Conservation (phyloP, 2,888 invertebrate species). For the Ochropacha duplaris region DNA sequence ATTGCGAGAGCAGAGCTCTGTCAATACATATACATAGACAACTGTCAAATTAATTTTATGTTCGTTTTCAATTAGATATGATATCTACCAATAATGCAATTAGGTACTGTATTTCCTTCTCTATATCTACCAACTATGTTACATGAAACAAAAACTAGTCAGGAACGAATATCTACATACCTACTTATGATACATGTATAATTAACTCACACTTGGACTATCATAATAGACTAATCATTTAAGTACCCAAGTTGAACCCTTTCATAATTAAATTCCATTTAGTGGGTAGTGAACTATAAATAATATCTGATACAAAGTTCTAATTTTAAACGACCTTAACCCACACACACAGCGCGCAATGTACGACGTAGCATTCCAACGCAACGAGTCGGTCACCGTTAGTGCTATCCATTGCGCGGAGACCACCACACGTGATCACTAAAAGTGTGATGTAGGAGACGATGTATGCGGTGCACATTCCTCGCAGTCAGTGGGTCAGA, state of each 20-base stretch:
- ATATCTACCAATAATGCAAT: no score
- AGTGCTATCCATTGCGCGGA: conserved; percentile 7
- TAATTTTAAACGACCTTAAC: conserved; percentile 7
- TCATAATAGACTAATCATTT: no score
- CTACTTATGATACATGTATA: no score
- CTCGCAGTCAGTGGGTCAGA: conserved; percentile 50
- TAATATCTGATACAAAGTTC: not conserved
- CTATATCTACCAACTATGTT: no score
- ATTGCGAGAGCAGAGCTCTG: not conserved
- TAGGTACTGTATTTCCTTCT: no score
- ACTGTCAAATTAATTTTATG: not conserved
- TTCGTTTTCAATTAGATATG: no score
- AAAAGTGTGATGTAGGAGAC: not conserved
- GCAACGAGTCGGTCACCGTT: conserved; percentile 11
- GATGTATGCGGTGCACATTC: conserved; percentile 28
- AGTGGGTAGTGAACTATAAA: not conserved
- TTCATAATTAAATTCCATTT: not conserved
- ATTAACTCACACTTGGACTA: no score
- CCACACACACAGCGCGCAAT: conserved; percentile 11
- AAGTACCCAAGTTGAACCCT: not conserved
- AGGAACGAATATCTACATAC: no score
- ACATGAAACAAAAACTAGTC: no score
- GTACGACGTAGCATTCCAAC: conserved; percentile 8
- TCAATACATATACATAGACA: not conserved
- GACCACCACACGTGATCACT: not conserved